Evolutionary conservation across 2,797 vertebrate species (phyloP), one percentile per base, ranked within the genome.

Genomic region (Silurus aristotelis): DNA sequence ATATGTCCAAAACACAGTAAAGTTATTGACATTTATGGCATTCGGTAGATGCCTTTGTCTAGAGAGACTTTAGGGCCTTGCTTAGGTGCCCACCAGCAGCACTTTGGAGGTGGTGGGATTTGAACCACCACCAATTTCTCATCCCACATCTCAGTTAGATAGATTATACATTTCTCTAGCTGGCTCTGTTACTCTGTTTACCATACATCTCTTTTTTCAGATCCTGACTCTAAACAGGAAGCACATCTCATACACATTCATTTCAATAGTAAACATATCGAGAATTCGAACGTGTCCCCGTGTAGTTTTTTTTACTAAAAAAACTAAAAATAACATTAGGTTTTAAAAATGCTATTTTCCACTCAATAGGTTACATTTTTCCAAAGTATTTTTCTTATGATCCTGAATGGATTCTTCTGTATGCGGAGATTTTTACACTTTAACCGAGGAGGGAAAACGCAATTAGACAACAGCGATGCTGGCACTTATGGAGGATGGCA

Each of bases 401-500:
- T 19, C 43, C 52, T 70, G 31, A 61, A 70, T 60, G 31, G 43
- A 43, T 61, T 70, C 61, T 52, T 66, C 61, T 66, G 43, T 80
- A 52, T 66, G 9, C 38, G 3, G 7, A 80, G 12, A 14, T 79
- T 80, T 63, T 83, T 15, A 52, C 82, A 86, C 80, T 73, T 64
- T 43, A 43, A 22, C 38, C 56, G 73, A 66, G 71, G 7, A 46
- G 61, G 15, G 13, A 82, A 66, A 86, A 79, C 87, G 56, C 88
- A 80, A 80, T 85, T 88, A 86, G 84, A 77, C 80, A 15, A 80
- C 79, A 25, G 64, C 85, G 79, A 90, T 89, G 88, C 83, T 88
- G 89, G 43, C 61, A 87, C 91, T 92, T 91, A 89, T 87, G 86
- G 84, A 88, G 87, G 87, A 85, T 58, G 71, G 86, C 86, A 90